Base-by-base conservation (phyloP, 2,113 vertebrate species). In the Zosterops borbonicus region DNA sequence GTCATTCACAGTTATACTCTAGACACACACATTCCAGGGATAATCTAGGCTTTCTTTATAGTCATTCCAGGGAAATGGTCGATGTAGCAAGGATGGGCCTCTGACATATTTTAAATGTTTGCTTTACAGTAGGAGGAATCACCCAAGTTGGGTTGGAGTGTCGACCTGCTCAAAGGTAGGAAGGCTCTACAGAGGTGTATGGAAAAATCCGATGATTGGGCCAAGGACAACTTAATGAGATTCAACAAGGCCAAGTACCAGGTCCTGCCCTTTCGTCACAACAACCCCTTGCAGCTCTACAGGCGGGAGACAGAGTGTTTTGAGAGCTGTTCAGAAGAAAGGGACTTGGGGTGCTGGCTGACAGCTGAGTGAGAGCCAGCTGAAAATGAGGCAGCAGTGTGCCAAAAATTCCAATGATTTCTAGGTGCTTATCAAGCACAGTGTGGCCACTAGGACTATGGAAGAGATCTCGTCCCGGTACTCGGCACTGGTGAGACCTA, bases 131-230 rank as follows among this genome's bases (percentile, higher is more conserved):
- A 71, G 27, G 12, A 80, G 9, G 28, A 71, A 53, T 76, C 35
- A 46, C 22, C 2, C 25, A 35, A 10, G 4, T 1, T 25, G 19
- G 6, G 4, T 52, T 23, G 16, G n/a, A 35, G 1, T 25, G 21
- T 56, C 0, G 0, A 17, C 52, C 10, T 52, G 5, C 16, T 53
- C 3, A 3, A 9, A 18, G 27, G 4, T 24, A 23, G 22, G 12
- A 67, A 74, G 24, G 24, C 13, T 21, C 20, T 46, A 3, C 7
- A 21, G 44, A 37, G 9, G 6, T 14, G 16, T 9, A 4, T 29
- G 52, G 27, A 24, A 58, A 39, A 37, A 12, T 13, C 25, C 0
- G 0, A 12, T 29, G 12, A 52, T 5, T 39, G 19, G 8, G 10
- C 14, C 39, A 50, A 28, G 15, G 27, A 74, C 6, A 39, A 10